These are phyloP conservation scores for Macropus fuliginosus DNA, from an alignment of 2,797 vertebrate species.

Conservation along the genomic window DNA sequence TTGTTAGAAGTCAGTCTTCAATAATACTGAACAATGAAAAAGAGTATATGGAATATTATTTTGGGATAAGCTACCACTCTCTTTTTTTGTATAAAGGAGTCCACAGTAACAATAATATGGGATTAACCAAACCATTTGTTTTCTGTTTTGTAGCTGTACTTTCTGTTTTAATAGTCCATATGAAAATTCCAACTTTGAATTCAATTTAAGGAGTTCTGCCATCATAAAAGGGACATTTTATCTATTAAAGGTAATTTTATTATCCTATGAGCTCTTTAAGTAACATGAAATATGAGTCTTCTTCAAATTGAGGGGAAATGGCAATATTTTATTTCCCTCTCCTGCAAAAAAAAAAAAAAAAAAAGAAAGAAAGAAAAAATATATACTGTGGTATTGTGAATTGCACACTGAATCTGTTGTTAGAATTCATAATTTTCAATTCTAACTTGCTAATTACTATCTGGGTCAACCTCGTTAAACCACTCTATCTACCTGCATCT, in stretches of 20 bases:
- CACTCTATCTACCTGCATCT: too few species aligned
- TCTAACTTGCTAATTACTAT: neutral
- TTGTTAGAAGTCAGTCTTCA: slow-evolving; percentile 35
- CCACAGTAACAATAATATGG: neutral
- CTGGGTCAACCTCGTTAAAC: neutral
- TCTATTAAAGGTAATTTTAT: neutral
- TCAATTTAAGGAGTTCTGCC: neutral
- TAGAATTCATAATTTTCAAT: neutral
- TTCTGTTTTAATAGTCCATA: neutral
- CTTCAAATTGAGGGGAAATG: neutral
- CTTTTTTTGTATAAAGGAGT: neutral
- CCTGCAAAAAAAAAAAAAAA: neutral
- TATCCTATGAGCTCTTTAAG: neutral
- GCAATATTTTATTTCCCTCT: neutral
- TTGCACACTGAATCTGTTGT: neutral
- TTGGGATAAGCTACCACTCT: neutral
- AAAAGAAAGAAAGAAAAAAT: neutral
- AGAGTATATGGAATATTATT: neutral
- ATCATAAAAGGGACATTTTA: neutral
- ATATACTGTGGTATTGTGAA: neutral
- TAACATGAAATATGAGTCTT: neutral
- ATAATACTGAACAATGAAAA: neutral
- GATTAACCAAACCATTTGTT: neutral
- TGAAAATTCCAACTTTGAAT: neutral
- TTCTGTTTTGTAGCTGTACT: neutral